These are phyloP conservation scores for Natator depressus DNA, from an alignment of 2,113 vertebrate species.

Conservation along the genomic window DNA sequence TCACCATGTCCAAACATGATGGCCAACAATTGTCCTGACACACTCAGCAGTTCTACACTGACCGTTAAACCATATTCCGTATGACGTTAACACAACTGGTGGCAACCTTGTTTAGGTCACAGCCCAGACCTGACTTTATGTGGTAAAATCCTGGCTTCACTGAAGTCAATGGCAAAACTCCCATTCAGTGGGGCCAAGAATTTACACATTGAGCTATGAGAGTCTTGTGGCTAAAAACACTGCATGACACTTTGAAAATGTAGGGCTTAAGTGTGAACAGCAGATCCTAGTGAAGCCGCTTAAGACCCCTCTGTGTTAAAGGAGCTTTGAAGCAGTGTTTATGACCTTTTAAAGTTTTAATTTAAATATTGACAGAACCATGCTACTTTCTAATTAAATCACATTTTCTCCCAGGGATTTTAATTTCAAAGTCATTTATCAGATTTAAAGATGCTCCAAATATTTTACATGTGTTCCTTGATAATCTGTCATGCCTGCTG, in stretches of 20 bases:
- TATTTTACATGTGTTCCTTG: slow-evolving; percentile 81
- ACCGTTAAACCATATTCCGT: background rate
- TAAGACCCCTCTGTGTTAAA: background rate
- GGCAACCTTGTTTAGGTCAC: background rate
- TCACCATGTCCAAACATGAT: background rate
- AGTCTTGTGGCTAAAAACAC: background rate
- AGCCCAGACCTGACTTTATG: background rate
- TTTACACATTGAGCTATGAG: background rate
- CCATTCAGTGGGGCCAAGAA: background rate
- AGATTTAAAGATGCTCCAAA: slow-evolving; percentile 87
- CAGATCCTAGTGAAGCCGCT: background rate
- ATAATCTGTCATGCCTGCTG: slow-evolving; percentile 89
- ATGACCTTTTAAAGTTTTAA: slow-evolving; percentile 72
- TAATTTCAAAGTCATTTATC: slow-evolving; percentile 90
- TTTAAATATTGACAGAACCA: slow-evolving; percentile 82
- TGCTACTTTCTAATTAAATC: slow-evolving; percentile 82
- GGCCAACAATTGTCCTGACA: background rate
- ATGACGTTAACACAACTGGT: background rate
- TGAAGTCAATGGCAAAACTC: background rate
- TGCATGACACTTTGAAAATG: background rate
- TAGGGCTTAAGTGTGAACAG: fast-evolving
- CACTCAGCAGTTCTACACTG: background rate
- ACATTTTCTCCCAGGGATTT: slow-evolving; percentile 85
- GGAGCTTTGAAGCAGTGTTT: slow-evolving; percentile 31
- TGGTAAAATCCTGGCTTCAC: background rate